phyloP scores from a whole-genome alignment of 2,888 invertebrate genomes.

The Acanthoscelides obtectus region DNA sequence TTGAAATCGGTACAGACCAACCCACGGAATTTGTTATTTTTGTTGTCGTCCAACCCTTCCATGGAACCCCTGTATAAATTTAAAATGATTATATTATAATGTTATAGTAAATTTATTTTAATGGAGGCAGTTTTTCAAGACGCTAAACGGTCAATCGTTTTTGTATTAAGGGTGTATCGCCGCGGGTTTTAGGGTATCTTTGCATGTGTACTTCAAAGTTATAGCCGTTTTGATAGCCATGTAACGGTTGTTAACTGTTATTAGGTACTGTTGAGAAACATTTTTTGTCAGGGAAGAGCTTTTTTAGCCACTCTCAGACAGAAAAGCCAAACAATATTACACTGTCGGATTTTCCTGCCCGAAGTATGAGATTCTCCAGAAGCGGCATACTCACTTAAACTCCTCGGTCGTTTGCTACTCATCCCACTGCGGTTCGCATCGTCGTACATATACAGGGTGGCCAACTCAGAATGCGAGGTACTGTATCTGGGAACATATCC shows the following conservation, averaged over 20 bases:
- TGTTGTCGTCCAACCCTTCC: conserved; percentile 18
- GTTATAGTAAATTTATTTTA: conserved; percentile 40
- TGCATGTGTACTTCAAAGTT: not conserved
- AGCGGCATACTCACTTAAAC: too few relatives aligned
- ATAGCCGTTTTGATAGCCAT: not conserved
- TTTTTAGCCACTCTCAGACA: too few relatives aligned
- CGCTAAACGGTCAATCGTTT: conserved; percentile 33
- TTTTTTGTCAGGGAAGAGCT: too few relatives aligned
- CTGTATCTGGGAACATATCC: too few relatives aligned
- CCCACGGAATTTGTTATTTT: conserved; percentile 40
- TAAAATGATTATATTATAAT: conserved; percentile 41
- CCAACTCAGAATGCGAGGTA: too few relatives aligned
- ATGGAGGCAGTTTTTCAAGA: conserved; percentile 33
- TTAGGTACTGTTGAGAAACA: too few relatives aligned
- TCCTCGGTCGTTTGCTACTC: too few relatives aligned
- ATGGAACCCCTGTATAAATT: conserved; percentile 32
- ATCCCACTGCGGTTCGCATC: too few relatives aligned
- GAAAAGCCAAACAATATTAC: too few relatives aligned
- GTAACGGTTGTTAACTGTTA: not conserved
- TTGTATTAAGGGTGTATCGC: conserved; percentile 21
- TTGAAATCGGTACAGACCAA: conserved; percentile 34
- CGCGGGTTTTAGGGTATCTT: not conserved
- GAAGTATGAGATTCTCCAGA: too few relatives aligned
- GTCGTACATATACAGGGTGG: too few relatives aligned
- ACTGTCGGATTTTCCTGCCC: too few relatives aligned